Base-by-base conservation (phyloP, 2,888 invertebrate species). In the Drosophila prostipennis region DNA sequence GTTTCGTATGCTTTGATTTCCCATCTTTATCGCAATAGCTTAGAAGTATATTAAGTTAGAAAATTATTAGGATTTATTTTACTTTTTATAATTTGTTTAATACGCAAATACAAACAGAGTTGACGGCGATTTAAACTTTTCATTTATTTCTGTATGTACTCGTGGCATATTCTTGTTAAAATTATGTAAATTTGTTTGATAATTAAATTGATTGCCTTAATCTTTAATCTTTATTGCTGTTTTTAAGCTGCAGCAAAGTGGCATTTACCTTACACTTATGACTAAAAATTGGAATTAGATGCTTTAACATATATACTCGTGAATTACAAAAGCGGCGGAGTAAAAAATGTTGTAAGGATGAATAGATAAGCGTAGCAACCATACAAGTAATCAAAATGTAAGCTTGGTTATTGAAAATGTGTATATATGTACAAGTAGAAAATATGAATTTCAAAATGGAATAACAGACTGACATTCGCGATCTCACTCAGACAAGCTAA, bases 361-460 rank as follows among this genome's bases (percentile, higher is more conserved):
- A 71, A 46, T 23, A 32, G 49, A 57, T 32, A 32, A 63, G 46
- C 39, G n/a, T 48, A 48, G 40, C 40, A 63, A 29, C 19, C 48
- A 14, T 43, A 43, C 19, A 29, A 23, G 45, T 53, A 48, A n/a
- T 29, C 16, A 34, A 61, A 61, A 45, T 53, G 23, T 34, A 19
- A 34, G 39, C 32, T 37, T 39, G 45, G 32, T 34, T 46, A 46
- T 56, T 49, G 14, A 29, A 43, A 67, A 42, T 59, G 34, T 16
- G 43, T 40, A 37, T 57, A 42, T 80, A 78, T 80, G 46, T 78
- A 86, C 87, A 87, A 70, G 70, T 69, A 73, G 69, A 68, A 59
- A 56, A 61, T 73, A 68, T 63, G 67, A 26, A 49, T 72, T 76
- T 76, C 56, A 57, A 72, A 71, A 69, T 83, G 80, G 73, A 83